Base-by-base conservation (phyloP, 92 coral and sea anemone species). In the Plumapathes pennacea region DNA sequence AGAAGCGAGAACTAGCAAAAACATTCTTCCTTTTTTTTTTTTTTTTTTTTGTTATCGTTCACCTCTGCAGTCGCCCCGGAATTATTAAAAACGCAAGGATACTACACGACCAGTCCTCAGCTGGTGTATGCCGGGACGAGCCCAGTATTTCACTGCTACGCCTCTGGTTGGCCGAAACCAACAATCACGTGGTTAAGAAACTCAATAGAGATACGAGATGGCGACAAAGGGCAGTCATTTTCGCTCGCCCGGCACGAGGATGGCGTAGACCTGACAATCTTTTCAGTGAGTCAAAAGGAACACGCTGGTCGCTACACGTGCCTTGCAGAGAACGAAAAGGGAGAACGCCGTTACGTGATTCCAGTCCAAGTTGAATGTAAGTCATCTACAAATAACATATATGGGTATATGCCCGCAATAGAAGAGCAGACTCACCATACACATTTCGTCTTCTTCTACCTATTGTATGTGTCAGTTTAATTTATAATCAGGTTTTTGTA, bases 121-220 rank as follows among this genome's bases (percentile, higher is more conserved):
- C 14, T 53, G 14, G 7, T 66, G 8, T 13, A 41, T 14, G 73
- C 21, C n/a, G 73, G 73, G 6, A 37, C 14, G 1, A 29, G 32
- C 10, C 38, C 62, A 9, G 73, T 66, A 15, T 66, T 66, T 38
- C 63, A 66, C 21, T 82, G 89, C 27, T 66, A 59, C 46, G 89
- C 89, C 18, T 39, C n/a, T 17, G 89, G 89, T 22, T 82, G 89
- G 89, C 89, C 89, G 0, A 36, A 20, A 26, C 89, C 89, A 3
- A 62, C 51, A 10, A 26, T 76, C 25, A 32, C 46, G 2, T 82
- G 89, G 89, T 52, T 49, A 2, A 82, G 76, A 40, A 50, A 61
- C 1, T 83, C 73, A 3, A 62, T 1, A 15, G 24, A 34, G 27
- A 39, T 54, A 11, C 39, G 41, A n/a, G 41, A 57, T 10, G 43